Evolutionary conservation across 1,140 invertebrate species (phyloP).

Genomic region (Drosophila subobscura): DNA sequence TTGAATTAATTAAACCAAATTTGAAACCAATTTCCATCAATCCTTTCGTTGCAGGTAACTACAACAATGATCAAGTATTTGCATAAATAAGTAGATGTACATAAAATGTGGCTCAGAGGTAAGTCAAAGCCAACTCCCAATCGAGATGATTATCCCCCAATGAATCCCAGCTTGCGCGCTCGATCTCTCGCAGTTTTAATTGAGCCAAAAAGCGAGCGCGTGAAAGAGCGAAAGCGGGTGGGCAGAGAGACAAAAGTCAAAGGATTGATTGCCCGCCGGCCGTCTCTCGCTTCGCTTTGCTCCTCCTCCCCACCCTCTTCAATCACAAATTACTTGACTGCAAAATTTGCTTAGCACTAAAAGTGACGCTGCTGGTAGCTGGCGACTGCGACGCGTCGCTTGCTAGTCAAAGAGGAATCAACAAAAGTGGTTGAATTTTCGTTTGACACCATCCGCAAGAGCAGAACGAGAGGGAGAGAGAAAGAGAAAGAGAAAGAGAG

Average conservation of each 20-base stretch:
- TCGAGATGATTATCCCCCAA: constrained; percentile 18
- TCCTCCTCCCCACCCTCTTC: background rate
- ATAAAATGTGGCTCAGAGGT: constrained; percentile 4
- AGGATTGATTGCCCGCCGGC: too few relatives aligned
- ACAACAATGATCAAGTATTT: constrained; percentile 11
- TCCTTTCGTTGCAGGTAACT: constrained; percentile 56
- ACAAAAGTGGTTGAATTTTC: constrained; percentile 34
- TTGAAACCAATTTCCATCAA: constrained; percentile 5
- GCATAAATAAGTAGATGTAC: background rate
- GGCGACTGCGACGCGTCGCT: constrained; percentile 9
- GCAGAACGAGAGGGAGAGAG: background rate
- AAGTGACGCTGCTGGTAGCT: constrained; percentile 20
- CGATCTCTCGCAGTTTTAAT: constrained; percentile 31
- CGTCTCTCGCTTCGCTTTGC: too few relatives aligned
- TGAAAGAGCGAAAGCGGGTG: background rate
- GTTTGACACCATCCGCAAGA: constrained; percentile 18
- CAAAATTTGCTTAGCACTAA: constrained; percentile 55
- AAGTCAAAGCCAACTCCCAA: constrained; percentile 10
- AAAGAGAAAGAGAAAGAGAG: background rate
- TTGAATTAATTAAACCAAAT: constrained; percentile 24
- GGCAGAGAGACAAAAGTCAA: too few relatives aligned
- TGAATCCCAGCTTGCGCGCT: background rate
- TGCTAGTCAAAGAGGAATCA: constrained; percentile 29
- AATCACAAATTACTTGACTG: constrained; percentile 34
- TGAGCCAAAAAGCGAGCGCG: constrained; percentile 3